Evolutionary conservation across 2,888 invertebrate genomes (phyloP).

Genomic region (Peribatodes rhomboidaria): DNA sequence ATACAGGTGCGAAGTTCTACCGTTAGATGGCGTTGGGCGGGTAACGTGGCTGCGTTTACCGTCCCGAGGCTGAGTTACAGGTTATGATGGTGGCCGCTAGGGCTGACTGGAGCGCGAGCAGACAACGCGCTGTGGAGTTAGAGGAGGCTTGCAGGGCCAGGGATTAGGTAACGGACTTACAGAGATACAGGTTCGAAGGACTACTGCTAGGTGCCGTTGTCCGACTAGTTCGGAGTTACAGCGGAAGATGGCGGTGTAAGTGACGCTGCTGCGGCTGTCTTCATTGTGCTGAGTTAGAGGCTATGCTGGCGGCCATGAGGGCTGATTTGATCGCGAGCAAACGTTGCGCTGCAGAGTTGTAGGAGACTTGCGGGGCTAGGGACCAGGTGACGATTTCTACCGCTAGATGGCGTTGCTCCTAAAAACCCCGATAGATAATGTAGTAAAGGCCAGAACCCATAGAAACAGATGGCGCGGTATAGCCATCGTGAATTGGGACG

Average conservation of each 20-base stretch:
- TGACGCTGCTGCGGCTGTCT: slow-evolving; percentile 91
- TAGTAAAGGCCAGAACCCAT: too few relatives aligned
- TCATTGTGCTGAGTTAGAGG: slow-evolving; percentile 94
- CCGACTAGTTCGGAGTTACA: too few relatives aligned
- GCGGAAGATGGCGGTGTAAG: too few relatives aligned
- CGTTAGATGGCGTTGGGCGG: too few relatives aligned
- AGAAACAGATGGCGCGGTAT: neutral
- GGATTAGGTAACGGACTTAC: slow-evolving; percentile 55
- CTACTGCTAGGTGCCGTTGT: too few relatives aligned
- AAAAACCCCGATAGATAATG: too few relatives aligned
- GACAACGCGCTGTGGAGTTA: slow-evolving; percentile 93
- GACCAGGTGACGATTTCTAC: too few relatives aligned
- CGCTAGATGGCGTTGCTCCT: too few relatives aligned
- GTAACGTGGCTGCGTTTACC: slow-evolving; percentile 91
- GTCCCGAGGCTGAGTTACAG: slow-evolving; percentile 94
- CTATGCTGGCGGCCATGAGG: slow-evolving; percentile 92
- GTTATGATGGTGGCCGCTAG: slow-evolving; percentile 92
- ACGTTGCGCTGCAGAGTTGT: slow-evolving; percentile 93
- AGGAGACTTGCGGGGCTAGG: slow-evolving; percentile 92
- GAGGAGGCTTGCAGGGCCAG: slow-evolving; percentile 92
- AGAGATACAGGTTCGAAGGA: neutral
- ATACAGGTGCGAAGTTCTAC: neutral
- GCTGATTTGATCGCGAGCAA: slow-evolving; percentile 93
- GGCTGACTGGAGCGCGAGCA: slow-evolving; percentile 92
- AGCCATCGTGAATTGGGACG: too few relatives aligned